phyloP scores from a whole-genome alignment of 2,797 vertebrate species.

The Takifugu rubripes region DNA sequence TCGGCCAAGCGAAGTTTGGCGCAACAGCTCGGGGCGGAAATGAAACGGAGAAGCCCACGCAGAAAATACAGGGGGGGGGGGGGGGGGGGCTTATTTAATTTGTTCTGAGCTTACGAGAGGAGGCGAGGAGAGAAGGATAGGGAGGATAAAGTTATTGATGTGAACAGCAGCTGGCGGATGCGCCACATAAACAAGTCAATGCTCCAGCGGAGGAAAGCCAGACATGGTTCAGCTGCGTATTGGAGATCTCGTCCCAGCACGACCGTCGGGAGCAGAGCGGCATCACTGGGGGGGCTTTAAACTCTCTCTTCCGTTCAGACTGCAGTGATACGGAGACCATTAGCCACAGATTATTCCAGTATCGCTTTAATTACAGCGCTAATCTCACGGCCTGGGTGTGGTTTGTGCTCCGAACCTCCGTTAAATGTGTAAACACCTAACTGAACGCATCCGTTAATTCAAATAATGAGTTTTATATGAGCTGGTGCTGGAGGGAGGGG shows the following conservation, averaged over 20 bases:
- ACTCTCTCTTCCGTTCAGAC: constrained; percentile 53
- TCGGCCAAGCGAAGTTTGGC: constrained; percentile 48
- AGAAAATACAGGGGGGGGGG: constrained; percentile 24
- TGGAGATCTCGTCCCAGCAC: neutral
- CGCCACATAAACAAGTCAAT: constrained; percentile 59
- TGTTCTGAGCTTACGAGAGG: constrained; percentile 56
- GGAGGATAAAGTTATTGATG: constrained; percentile 67
- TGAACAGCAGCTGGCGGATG: constrained; percentile 72
- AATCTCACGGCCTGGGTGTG: constrained; percentile 66
- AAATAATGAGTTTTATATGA: constrained; percentile 54
- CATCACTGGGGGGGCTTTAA: constrained; percentile 32
- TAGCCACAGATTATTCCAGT: constrained; percentile 65
- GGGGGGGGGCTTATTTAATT: constrained; percentile 63
- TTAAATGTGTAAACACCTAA: constrained; percentile 69
- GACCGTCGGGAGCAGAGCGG: neutral
- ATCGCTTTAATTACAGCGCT: constrained; percentile 65
- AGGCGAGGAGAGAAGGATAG: constrained; percentile 22
- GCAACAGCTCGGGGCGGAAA: constrained; percentile 51
- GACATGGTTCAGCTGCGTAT: constrained; percentile 34
- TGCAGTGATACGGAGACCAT: constrained; percentile 67
- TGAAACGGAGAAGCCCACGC: constrained; percentile 58
- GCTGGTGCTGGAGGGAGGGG: constrained; percentile 16
- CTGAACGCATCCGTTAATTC: constrained; percentile 71
- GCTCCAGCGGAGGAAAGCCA: constrained; percentile 57
- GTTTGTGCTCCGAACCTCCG: constrained; percentile 57